Evolutionary conservation across 2,888 invertebrate species (phyloP).

Genomic region (Caenorhabditis sp.): DNA sequence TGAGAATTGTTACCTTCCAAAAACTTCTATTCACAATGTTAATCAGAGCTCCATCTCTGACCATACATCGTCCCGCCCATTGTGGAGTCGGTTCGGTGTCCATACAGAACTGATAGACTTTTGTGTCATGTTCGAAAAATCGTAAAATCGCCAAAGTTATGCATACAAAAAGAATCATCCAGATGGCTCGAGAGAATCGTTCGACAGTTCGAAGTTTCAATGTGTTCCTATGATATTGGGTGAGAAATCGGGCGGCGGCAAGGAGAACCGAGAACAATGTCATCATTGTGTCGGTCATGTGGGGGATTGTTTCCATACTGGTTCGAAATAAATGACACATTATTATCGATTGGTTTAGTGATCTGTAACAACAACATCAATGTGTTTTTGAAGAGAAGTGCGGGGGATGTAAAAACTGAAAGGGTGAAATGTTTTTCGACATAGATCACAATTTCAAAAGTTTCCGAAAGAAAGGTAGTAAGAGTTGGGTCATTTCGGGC

Average conservation of each 20-base stretch:
- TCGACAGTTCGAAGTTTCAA: conserved; percentile 68
- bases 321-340: conserved; percentile 70
- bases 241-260: conserved; percentile 66
- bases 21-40: conserved; percentile 63
- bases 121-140: conserved; percentile 69
- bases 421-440: too few species aligned
- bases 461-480: too few species aligned
- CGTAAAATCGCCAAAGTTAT: conserved; percentile 61
- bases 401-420: too few species aligned
- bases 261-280: conserved; percentile 66
- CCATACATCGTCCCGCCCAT: conserved; percentile 68
- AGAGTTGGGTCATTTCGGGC: too few species aligned
- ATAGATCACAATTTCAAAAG: too few species aligned
- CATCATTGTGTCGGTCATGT: conserved; percentile 69
- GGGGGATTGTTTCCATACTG: conserved; percentile 67
- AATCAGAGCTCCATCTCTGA: conserved; percentile 66
- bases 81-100: conserved; percentile 68
- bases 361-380: conserved; percentile 37
- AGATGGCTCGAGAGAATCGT: conserved; percentile 68
- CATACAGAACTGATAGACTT: conserved; percentile 69
- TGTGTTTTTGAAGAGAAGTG: neutral
- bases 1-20: conserved; percentile 60
- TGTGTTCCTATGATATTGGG: conserved; percentile 69
- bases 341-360: conserved; percentile 64
- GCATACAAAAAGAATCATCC: conserved; percentile 67